phyloP scores from a whole-genome alignment of 2,113 vertebrate genomes.

The Laticauda colubrina region DNA sequence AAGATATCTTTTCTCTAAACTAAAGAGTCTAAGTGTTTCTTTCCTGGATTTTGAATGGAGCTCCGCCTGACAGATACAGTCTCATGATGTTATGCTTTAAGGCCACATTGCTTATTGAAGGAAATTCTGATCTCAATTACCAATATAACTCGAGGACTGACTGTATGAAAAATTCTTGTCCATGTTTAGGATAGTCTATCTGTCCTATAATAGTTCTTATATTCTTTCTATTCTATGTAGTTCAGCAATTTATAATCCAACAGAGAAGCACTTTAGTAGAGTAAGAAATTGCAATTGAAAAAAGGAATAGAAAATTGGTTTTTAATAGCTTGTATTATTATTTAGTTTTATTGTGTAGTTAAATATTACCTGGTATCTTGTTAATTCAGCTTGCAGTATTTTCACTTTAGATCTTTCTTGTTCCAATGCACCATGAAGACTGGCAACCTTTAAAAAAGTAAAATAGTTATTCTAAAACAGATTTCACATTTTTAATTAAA shows the following conservation, averaged over 20 bases:
- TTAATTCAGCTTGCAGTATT: constrained; percentile 85
- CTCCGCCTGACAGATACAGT: too few relatives aligned
- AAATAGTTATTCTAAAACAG: background rate
- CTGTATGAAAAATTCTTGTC: background rate
- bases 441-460: constrained; percentile 74
- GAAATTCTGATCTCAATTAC: background rate
- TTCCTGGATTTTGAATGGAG: too few relatives aligned
- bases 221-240: background rate
- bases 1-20: too few relatives aligned
- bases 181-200: background rate
- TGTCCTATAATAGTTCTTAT: background rate
- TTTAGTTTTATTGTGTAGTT: background rate
- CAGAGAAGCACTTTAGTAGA: background rate
- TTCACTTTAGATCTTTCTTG: constrained; percentile 95
- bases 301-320: background rate
- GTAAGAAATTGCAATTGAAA: background rate
- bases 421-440: constrained; percentile 86
- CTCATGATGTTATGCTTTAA: background rate
- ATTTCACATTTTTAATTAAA: background rate
- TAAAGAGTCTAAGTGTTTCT: too few relatives aligned
- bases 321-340: background rate
- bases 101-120: background rate
- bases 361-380: constrained; percentile 84
- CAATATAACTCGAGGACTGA: background rate
- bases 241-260: background rate